phyloP scores from a whole-genome alignment of 2,113 vertebrate species.

The Chionodraco myersi region DNA sequence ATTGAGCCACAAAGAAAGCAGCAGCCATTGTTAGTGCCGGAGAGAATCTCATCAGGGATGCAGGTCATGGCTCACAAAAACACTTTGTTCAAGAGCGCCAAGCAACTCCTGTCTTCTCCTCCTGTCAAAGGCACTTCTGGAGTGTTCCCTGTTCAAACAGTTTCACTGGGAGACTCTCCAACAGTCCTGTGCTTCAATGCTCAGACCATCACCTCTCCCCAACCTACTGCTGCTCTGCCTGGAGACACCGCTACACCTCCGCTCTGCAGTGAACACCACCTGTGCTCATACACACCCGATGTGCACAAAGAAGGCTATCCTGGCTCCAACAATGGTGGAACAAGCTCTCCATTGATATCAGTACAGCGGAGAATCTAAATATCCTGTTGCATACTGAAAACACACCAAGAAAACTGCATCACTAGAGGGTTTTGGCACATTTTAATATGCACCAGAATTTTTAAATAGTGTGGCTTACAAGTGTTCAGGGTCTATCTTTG shows the following conservation, averaged over 20 bases:
- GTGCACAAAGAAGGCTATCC: neutral
- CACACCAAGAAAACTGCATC: no score
- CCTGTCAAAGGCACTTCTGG: constrained; percentile 49
- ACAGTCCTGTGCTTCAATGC: constrained; percentile 35
- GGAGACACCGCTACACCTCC: constrained; percentile 16
- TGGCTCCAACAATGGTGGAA: no score
- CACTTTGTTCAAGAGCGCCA: constrained; percentile 58
- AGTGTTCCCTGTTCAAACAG: constrained; percentile 53
- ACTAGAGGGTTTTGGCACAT: no score
- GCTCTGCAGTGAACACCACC: constrained; percentile 12
- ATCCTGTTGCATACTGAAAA: no score
- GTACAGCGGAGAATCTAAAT: no score
- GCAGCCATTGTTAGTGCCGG: constrained; percentile 27
- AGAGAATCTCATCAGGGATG: constrained; percentile 53
- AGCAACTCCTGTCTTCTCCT: constrained; percentile 58
- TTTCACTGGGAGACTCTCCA: constrained; percentile 59
- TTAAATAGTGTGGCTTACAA: no score
- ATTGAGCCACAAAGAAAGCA: constrained; percentile 36
- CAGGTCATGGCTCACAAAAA: constrained; percentile 45
- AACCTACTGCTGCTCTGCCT: constrained; percentile 39
- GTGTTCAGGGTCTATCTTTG: no score
- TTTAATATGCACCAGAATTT: no score
- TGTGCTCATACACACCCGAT: neutral
- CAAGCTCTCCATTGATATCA: no score
- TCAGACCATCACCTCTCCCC: constrained; percentile 39